Conservation (phyloP, 2,797 vertebrate genomes). For the Pempheris klunzingeri region DNA sequence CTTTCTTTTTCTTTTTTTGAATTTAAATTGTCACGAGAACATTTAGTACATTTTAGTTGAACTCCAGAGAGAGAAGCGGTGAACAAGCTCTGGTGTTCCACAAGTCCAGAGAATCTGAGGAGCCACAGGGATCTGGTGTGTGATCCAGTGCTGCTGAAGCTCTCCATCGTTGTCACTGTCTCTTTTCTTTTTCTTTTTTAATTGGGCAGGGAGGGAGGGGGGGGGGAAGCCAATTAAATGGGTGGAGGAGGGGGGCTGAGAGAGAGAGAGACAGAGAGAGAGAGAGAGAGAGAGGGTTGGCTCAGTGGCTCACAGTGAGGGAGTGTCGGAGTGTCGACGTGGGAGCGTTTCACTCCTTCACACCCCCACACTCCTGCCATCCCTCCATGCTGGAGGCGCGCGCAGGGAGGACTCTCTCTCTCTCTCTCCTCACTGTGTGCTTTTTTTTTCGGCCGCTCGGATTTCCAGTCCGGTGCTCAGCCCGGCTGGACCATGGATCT, state of each 20-base stretch:
- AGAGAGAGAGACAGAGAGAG: background rate
- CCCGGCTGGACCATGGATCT: conserved; percentile 26
- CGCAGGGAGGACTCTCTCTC: background rate
- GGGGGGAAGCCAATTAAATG: background rate
- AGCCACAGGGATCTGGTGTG: too few species aligned
- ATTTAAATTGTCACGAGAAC: too few species aligned
- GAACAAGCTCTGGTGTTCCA: too few species aligned
- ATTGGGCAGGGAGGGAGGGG: background rate
- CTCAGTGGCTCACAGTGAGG: conserved; percentile 12
- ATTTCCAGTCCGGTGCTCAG: background rate
- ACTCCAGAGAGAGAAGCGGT: too few species aligned
- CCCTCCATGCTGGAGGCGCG: background rate
- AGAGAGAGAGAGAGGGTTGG: background rate
- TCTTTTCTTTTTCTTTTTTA: too few species aligned
- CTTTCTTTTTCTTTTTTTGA: too few species aligned
- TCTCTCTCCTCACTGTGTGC: too few species aligned
- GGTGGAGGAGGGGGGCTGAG: too few species aligned
- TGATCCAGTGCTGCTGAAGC: background rate
- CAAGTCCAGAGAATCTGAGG: too few species aligned
- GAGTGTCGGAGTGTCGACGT: conserved; percentile 20
- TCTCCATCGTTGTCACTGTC: background rate
- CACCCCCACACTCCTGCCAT: background rate
- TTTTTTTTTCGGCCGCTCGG: background rate
- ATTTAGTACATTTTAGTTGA: too few species aligned
- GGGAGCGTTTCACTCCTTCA: conserved; percentile 9